Conservation (phyloP, 2,888 invertebrate species). For the Osmoderma eremita region DNA sequence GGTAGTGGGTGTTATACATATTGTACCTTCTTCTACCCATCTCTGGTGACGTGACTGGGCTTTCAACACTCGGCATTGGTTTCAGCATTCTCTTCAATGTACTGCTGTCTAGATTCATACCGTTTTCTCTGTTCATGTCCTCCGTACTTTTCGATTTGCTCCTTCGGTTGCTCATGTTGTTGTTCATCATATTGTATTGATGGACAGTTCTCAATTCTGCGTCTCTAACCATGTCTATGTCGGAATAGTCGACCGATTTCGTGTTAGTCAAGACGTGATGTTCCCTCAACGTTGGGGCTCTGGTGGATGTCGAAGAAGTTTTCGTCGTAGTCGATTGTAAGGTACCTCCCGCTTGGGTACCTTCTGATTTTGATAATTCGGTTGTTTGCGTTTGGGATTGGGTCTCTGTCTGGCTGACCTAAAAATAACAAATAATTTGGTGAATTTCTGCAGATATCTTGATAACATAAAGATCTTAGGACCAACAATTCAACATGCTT, state of each 20-base stretch:
- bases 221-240: constrained; percentile 76
- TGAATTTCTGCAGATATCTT: too few species aligned
- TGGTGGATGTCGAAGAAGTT: constrained; percentile 69
- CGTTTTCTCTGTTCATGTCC: constrained; percentile 73
- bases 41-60: constrained; percentile 90
- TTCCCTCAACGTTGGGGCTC: constrained; percentile 57
- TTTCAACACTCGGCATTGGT: constrained; percentile 90
- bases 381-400: constrained; percentile 61
- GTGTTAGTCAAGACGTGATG: constrained; percentile 67
- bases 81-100: constrained; percentile 94
- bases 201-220: constrained; percentile 73
- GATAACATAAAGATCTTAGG: too few species aligned
- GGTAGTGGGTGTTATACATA: constrained; percentile 73
- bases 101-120: constrained; percentile 76
- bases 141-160: constrained; percentile 91
- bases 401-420: constrained; percentile 62
- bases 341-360: constrained; percentile 84
- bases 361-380: constrained; percentile 78
- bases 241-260: constrained; percentile 75
- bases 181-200: constrained; percentile 78
- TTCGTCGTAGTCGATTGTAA: constrained; percentile 67
- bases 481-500: too few species aligned
- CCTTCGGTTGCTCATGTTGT: constrained; percentile 69
- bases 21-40: constrained; percentile 85
- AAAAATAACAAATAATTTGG: constrained; percentile 56